phyloP scores from a whole-genome alignment of 2,113 vertebrate species.

The Mellivora capensis region DNA sequence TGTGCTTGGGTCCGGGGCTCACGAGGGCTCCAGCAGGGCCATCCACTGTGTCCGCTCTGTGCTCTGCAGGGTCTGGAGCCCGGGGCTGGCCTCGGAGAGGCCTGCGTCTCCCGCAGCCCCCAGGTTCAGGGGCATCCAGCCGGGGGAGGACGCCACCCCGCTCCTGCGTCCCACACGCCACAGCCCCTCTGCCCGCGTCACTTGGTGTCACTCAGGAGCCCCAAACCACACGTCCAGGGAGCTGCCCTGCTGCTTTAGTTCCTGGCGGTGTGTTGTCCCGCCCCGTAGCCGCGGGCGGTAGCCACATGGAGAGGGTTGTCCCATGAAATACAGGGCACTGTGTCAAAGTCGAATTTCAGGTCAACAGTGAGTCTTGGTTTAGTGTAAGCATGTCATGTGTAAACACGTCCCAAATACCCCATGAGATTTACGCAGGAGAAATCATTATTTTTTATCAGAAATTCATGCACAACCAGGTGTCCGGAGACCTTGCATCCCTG shows the following conservation, averaged over 20 bases:
- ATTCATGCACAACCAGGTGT: fast-evolving
- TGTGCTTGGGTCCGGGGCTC: not conserved
- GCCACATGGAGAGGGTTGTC: fast-evolving
- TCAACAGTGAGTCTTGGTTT: fast-evolving
- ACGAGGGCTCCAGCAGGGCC: fast-evolving
- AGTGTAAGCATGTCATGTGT: fast-evolving
- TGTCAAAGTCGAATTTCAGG: fast-evolving
- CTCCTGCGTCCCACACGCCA: fast-evolving
- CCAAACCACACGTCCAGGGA: fast-evolving
- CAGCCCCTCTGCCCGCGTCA: not conserved
- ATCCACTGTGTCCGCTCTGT: fast-evolving
- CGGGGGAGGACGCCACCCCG: not conserved
- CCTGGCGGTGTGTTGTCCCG: fast-evolving
- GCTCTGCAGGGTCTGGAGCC: not conserved
- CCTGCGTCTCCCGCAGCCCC: not conserved
- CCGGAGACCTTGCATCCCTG: not conserved
- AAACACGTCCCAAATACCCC: fast-evolving
- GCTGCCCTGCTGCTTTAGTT: fast-evolving
- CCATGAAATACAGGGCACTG: fast-evolving
- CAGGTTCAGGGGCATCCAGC: not conserved
- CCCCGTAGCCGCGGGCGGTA: fast-evolving
- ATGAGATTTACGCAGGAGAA: fast-evolving
- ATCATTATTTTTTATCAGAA: fast-evolving
- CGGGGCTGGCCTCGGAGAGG: not conserved
- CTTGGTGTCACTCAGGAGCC: no score